These are phyloP conservation scores for Drosophila triauraria DNA, from an alignment of 1,140 invertebrate genomes.

Conservation along the genomic window DNA sequence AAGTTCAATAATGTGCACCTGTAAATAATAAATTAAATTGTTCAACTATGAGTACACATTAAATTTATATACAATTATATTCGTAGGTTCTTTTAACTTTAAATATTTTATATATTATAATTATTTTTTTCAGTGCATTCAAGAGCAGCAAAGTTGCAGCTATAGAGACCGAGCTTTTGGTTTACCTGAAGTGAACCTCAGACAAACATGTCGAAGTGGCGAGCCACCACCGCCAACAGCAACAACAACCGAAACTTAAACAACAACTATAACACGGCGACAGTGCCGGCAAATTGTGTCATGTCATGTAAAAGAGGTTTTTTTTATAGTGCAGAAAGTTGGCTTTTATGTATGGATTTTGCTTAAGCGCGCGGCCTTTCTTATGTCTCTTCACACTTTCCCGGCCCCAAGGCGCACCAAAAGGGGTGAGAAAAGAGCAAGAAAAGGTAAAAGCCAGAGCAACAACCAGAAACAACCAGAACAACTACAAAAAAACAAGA, in stretches of 20 bases:
- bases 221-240: slow-evolving; percentile 40
- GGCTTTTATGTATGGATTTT: slow-evolving; percentile 61
- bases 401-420: slow-evolving; percentile 27
- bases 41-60: too few species aligned
- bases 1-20: too few species aligned
- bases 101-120: background rate
- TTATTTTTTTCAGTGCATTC: slow-evolving; percentile 8
- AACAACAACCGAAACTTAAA: slow-evolving; percentile 11
- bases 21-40: too few species aligned
- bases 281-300: slow-evolving; percentile 77
- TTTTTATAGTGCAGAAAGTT: slow-evolving; percentile 64
- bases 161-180: slow-evolving; percentile 21
- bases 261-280: slow-evolving; percentile 43
- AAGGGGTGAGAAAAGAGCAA: slow-evolving; percentile 1
- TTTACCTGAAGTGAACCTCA: slow-evolving; percentile 54
- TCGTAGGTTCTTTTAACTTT: background rate
- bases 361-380: slow-evolving; percentile 71
- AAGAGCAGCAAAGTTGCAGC: slow-evolving; percentile 11
- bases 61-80: too few species aligned
- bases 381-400: slow-evolving; percentile 78
- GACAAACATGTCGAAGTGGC: slow-evolving; percentile 78
- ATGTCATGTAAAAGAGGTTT: slow-evolving; percentile 73
- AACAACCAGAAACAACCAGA: slow-evolving; percentile 23
- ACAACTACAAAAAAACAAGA: slow-evolving; percentile 53
- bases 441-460: slow-evolving; percentile 30